A percentile compares a stretch with the other conserved stretches of the same genome.
phyloP scores from a whole-genome alignment of 2,113 vertebrate genomes.

The Caracal caracal region DNA sequence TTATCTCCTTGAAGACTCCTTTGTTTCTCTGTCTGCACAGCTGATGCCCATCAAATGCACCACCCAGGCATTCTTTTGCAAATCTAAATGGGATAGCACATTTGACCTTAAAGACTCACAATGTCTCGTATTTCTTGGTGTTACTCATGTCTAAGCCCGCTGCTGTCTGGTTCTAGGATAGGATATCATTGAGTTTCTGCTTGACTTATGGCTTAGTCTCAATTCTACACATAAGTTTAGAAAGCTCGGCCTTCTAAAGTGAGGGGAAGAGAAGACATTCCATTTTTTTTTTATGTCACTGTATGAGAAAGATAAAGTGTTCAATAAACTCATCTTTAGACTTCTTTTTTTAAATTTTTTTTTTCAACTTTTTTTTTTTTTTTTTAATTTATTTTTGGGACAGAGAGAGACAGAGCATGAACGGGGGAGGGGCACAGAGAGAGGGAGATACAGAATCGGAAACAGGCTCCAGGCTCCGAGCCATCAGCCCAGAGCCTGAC shows the following conservation, averaged over 20 bases:
- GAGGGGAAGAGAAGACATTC: not conserved
- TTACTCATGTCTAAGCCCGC: not conserved
- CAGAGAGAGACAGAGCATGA: too few relatives aligned
- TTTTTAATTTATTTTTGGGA: too few relatives aligned
- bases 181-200: not conserved
- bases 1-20: not conserved
- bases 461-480: too few relatives aligned
- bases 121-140: not conserved
- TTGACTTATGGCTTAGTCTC: not conserved
- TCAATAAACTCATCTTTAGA: not conserved
- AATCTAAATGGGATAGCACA: not conserved
- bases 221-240: not conserved
- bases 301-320: not conserved
- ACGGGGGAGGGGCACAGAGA: too few relatives aligned
- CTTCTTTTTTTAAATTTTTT: too few relatives aligned
- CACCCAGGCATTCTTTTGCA: not conserved
- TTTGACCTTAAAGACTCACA: not conserved
- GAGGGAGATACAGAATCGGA: too few relatives aligned
- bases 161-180: not conserved
- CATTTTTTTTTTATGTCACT: not conserved
- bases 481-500: too few relatives aligned
- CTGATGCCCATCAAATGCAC: not conserved
- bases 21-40: not conserved
- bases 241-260: not conserved
- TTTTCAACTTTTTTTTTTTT: too few relatives aligned